Evolutionary conservation across 2,113 vertebrate genomes (phyloP).

Genomic region (Actenoides hombroni): DNA sequence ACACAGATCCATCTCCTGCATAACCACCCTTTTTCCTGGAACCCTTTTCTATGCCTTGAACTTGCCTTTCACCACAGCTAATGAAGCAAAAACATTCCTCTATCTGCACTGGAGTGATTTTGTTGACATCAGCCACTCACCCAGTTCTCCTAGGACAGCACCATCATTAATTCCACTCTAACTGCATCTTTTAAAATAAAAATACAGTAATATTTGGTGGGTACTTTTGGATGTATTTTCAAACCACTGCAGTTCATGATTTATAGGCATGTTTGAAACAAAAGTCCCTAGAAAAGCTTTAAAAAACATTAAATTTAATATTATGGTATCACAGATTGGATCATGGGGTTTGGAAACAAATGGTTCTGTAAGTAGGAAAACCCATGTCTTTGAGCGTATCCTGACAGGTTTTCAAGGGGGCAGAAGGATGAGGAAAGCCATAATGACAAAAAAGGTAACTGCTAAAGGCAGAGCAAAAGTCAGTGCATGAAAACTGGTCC

Average conservation of each 20-base stretch:
- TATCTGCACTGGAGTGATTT: not conserved
- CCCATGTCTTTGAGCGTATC: not conserved
- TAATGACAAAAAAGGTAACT: not conserved
- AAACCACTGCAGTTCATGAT: not conserved
- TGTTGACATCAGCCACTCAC: not conserved
- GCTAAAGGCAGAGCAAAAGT: not conserved
- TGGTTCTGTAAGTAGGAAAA: not conserved
- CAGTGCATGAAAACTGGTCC: not conserved
- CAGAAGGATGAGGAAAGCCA: not conserved
- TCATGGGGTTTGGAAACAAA: not conserved
- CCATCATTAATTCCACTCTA: not conserved
- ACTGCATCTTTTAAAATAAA: not conserved
- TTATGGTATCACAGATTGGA: not conserved
- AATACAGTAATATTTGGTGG: not conserved
- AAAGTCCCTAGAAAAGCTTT: not conserved
- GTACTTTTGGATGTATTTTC: not conserved
- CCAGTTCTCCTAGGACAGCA: not conserved
- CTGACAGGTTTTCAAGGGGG: not conserved
- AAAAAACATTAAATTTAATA: not conserved
- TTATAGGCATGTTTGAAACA: not conserved
- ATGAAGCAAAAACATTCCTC: not conserved
- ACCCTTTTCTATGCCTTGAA: not conserved
- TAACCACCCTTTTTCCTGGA: not conserved
- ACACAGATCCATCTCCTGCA: not conserved
- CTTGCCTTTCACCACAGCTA: not conserved